phyloP scores from a whole-genome alignment of 2,888 invertebrate species.

The Aphrophora alni region DNA sequence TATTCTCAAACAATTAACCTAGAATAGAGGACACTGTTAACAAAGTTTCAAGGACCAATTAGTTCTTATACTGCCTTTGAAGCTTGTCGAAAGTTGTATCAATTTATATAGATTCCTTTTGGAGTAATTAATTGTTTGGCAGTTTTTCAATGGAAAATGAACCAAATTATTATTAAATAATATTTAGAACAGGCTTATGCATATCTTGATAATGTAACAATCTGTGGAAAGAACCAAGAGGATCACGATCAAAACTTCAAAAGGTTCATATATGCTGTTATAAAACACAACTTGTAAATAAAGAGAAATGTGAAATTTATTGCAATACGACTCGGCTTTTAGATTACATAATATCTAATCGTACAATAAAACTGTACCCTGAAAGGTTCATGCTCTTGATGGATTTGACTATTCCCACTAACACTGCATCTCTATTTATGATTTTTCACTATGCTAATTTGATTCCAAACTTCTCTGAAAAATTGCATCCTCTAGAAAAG shows the following conservation, averaged over 20 bases:
- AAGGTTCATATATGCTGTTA: conserved; percentile 3
- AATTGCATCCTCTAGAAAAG: neutral
- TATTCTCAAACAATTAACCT: no score
- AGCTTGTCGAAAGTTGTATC: neutral
- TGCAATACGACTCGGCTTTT: neutral
- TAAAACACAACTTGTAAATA: neutral
- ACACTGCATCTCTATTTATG: neutral
- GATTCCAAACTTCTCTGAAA: neutral
- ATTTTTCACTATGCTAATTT: neutral
- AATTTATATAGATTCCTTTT: conserved; percentile 9
- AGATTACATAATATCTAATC: neutral
- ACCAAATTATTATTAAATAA: neutral
- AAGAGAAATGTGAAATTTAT: neutral
- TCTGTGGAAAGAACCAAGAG: conserved; percentile 1
- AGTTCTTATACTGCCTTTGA: conserved; percentile 7
- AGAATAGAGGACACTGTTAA: no score
- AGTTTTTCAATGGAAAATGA: neutral
- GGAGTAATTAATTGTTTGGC: conserved; percentile 19
- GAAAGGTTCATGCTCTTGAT: neutral
- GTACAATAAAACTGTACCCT: neutral
- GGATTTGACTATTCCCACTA: neutral
- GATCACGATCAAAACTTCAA: conserved; percentile 22
- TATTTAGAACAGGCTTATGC: neutral
- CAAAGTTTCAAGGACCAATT: neutral
- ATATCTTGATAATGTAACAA: neutral